These are phyloP conservation scores for Protaetia brevitarsis DNA, from an alignment of 1,140 invertebrate species.

Conservation along the genomic window DNA sequence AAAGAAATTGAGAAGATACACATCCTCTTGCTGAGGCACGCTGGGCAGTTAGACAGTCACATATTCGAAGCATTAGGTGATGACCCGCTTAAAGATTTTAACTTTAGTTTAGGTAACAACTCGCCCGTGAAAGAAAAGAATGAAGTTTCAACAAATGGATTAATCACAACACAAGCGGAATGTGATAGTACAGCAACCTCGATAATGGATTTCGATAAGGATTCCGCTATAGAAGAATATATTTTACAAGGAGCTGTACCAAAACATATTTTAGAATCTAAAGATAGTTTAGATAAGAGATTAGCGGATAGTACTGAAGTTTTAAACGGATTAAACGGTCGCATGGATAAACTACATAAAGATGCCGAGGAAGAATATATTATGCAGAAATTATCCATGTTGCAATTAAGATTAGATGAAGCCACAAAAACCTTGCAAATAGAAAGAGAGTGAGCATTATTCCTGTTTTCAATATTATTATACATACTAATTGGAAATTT, in stretches of 20 bases:
- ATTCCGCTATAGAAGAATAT: slow-evolving; percentile 59
- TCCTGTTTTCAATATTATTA: background rate
- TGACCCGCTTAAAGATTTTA: slow-evolving; percentile 49
- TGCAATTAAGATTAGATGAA: slow-evolving; percentile 71
- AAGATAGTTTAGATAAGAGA: slow-evolving; percentile 37
- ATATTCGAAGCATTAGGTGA: slow-evolving; percentile 51
- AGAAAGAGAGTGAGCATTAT: slow-evolving; percentile 65
- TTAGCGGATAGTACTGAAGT: slow-evolving; percentile 7
- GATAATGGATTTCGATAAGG: slow-evolving; percentile 49
- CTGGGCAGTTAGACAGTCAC: slow-evolving; percentile 60
- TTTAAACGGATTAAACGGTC: slow-evolving; percentile 28
- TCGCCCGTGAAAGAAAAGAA: slow-evolving; percentile 44
- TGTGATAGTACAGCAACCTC: slow-evolving; percentile 42
- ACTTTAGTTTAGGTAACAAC: slow-evolving; percentile 44
- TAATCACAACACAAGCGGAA: slow-evolving; percentile 40
- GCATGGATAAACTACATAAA: slow-evolving; percentile 41
- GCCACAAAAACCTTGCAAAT: slow-evolving; percentile 68
- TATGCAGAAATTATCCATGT: slow-evolving; percentile 64
- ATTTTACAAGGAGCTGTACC: slow-evolving; percentile 62
- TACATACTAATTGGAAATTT: background rate
- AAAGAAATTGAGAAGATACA: slow-evolving; percentile 77
- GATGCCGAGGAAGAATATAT: slow-evolving; percentile 60
- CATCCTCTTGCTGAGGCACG: slow-evolving; percentile 64
- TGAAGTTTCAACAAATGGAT: slow-evolving; percentile 51
- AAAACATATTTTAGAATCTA: slow-evolving; percentile 56